A percentile compares a stretch with the other conserved stretches of the same genome.
These are phyloP conservation scores for Hylyphantes graminicola DNA, from an alignment of 1,140 invertebrate species.

Conservation along the genomic window DNA sequence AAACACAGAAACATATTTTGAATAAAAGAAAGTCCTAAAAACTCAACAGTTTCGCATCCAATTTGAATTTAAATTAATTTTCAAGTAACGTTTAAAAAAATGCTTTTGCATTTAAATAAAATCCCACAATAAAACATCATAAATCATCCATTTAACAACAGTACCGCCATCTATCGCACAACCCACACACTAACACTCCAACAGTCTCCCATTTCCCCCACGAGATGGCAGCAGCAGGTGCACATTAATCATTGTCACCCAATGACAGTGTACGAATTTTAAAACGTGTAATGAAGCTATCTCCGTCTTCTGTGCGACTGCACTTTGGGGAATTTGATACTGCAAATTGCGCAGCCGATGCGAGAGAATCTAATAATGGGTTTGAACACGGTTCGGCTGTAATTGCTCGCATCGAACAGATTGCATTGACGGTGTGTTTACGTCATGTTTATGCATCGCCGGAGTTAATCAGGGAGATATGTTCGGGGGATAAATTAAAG, in stretches of 20 bases:
- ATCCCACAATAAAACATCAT: neutral
- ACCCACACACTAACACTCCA: neutral
- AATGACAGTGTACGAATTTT: conserved; percentile 57
- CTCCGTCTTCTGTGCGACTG: conserved; percentile 32
- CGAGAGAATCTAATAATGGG: conserved; percentile 38
- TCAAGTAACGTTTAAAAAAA: neutral
- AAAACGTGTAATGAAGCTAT: conserved; percentile 57
- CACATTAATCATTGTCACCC: conserved; percentile 58
- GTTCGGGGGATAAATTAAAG: no score
- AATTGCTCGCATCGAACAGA: conserved; percentile 40
- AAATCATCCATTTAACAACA: neutral
- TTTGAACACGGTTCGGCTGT: conserved; percentile 40
- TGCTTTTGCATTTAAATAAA: neutral
- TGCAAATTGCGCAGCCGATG: conserved; percentile 47
- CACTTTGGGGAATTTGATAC: conserved; percentile 55
- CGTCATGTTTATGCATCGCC: no score
- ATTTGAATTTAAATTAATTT: no score
- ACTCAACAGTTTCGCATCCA: no score
- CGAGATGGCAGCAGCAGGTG: conserved; percentile 38
- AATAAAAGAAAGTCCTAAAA: no score
- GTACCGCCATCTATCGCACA: conserved; percentile 28
- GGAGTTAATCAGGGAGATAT: no score
- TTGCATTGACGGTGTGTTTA: neutral
- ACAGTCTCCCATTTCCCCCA: neutral
- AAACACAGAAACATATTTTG: no score